phyloP scores from a whole-genome alignment of 2,888 invertebrate genomes.

The Amblyjoppa proteus region DNA sequence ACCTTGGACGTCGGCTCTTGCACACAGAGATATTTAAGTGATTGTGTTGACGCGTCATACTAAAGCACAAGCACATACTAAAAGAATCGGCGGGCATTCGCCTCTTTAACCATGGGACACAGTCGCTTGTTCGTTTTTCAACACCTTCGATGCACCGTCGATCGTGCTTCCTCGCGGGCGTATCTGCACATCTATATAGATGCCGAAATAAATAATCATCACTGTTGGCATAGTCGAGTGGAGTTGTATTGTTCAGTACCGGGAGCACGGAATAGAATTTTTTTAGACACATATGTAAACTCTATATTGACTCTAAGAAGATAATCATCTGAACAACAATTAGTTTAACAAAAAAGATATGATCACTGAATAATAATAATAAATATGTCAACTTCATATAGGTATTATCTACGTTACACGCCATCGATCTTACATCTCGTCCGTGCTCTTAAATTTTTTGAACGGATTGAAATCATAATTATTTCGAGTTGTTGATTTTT shows the following conservation, averaged over 20 bases:
- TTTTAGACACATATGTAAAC: conserved; percentile 75
- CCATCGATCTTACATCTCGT: neutral
- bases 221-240: conserved; percentile 40
- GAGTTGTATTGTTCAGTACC: conserved; percentile 36
- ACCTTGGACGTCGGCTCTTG: conserved; percentile 67
- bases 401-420: neutral
- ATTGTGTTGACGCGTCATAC: conserved; percentile 22
- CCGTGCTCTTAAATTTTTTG: neutral
- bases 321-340: conserved; percentile 1
- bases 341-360: neutral
- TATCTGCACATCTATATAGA: conserved; percentile 25
- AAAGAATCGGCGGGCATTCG: conserved; percentile 57
- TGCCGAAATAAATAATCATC: conserved; percentile 27
- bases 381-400: too few relatives aligned
- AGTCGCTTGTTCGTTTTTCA: conserved; percentile 72
- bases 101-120: conserved; percentile 54
- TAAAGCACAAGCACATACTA: conserved; percentile 46
- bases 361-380: neutral
- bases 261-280: conserved; percentile 63
- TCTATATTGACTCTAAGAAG: conserved; percentile 78
- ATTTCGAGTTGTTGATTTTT: neutral
- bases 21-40: conserved; percentile 32
- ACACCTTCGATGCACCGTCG: conserved; percentile 75
- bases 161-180: conserved; percentile 75
- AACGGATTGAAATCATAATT: neutral